Evolutionary conservation across 2,113 vertebrate species (phyloP).

Genomic region (Megalops atlanticus): DNA sequence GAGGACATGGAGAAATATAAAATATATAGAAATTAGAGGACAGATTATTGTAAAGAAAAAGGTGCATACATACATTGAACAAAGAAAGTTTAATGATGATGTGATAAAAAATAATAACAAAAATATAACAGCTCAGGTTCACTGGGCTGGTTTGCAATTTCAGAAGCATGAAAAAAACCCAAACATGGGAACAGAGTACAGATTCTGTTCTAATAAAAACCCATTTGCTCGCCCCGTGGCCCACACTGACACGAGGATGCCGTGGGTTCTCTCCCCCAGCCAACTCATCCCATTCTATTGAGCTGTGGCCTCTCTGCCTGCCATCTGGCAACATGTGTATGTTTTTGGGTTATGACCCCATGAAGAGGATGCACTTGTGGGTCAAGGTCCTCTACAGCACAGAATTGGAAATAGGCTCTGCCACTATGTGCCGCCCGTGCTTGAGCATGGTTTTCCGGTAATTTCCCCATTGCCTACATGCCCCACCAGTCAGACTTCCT

Average conservation of each 20-base stretch:
- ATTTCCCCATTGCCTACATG: background rate
- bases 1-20: background rate
- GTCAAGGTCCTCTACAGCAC: background rate
- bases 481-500: constrained; percentile 4
- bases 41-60: background rate
- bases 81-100: too few relatives aligned
- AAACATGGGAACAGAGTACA: too few relatives aligned
- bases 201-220: background rate
- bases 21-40: background rate
- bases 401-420: too few relatives aligned
- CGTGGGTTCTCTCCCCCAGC: background rate
- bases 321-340: background rate
- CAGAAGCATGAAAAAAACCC: too few relatives aligned
- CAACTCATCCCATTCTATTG: too few relatives aligned
- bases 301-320: too few relatives aligned
- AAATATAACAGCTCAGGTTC: too few relatives aligned
- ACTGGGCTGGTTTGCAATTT: too few relatives aligned
- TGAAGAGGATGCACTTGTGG: background rate
- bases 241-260: background rate
- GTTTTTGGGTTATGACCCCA: background rate
- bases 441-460: background rate
- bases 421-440: background rate
- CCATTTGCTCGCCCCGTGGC: background rate
- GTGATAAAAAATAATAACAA: too few relatives aligned
- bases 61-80: too few relatives aligned